phyloP scores from a whole-genome alignment of 2,113 vertebrate species.

The Anoplopoma fimbria region DNA sequence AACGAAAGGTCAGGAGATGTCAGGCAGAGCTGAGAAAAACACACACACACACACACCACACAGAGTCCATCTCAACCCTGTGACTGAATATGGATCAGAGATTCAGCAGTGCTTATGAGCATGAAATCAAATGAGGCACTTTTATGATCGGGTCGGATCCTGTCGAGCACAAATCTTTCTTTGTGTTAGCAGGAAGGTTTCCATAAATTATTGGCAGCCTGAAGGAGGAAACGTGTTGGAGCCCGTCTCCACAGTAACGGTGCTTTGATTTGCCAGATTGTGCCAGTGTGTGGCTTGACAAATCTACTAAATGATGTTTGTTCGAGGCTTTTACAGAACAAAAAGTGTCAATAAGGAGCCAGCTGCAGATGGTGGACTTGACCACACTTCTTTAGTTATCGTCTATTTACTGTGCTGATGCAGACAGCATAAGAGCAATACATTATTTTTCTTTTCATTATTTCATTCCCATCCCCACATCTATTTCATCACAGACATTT shows the following conservation, averaged over 20 bases:
- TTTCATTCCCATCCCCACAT: background rate
- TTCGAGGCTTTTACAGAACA: conserved; percentile 41
- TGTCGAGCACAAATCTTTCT: conserved; percentile 52
- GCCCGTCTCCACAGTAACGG: conserved; percentile 50
- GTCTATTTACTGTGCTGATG: background rate
- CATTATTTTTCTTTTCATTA: too few species aligned
- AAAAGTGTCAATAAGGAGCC: conserved; percentile 19
- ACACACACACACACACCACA: conserved; percentile 26
- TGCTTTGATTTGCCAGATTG: conserved; percentile 40
- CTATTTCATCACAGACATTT: background rate
- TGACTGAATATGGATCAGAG: conserved; percentile 62
- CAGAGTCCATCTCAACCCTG: conserved; percentile 38
- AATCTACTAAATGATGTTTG: conserved; percentile 46
- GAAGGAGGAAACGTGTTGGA: conserved; percentile 32
- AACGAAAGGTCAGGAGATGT: conserved; percentile 69
- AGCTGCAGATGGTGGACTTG: conserved; percentile 7
- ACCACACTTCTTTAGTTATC: background rate
- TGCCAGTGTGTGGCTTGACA: conserved; percentile 15
- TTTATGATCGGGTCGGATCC: conserved; percentile 55
- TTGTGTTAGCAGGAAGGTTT: conserved; percentile 33
- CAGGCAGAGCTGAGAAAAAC: conserved; percentile 42
- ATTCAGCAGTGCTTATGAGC: conserved; percentile 42
- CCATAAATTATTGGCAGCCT: conserved; percentile 54
- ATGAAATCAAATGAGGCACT: conserved; percentile 63
- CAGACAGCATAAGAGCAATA: background rate